A percentile compares a stretch with the other conserved stretches of the same genome.
Conservation (phyloP, 1,140 invertebrate species). For the Himalopsyche phryganea region DNA sequence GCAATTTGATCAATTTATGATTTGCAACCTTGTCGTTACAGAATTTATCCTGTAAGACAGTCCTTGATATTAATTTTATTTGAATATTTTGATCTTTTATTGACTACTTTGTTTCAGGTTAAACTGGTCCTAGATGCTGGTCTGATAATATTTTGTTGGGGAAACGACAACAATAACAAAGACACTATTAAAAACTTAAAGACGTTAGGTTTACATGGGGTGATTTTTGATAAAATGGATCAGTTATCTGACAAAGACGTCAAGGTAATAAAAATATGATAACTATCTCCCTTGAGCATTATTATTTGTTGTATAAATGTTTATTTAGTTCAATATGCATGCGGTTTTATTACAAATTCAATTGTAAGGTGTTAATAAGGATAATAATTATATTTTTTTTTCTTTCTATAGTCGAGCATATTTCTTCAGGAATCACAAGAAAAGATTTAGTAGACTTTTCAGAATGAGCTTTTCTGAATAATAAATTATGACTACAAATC, state of each 20-base stretch:
- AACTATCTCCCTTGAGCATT: no score
- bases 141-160: slow-evolving; percentile 92
- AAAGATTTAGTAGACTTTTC: background rate
- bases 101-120: slow-evolving; percentile 59
- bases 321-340: no score
- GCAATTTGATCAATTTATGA: no score
- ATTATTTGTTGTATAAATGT: no score
- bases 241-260: slow-evolving; percentile 74
- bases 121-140: slow-evolving; percentile 71
- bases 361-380: no score
- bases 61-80: no score
- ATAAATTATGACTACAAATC: no score
- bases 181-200: slow-evolving; percentile 84
- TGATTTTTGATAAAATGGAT: slow-evolving; percentile 92
- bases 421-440: slow-evolving; percentile 67
- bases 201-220: slow-evolving; percentile 81
- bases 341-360: no score
- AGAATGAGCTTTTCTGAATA: background rate
- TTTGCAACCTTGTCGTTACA: no score
- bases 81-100: no score
- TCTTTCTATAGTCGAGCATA: slow-evolving; percentile 64
- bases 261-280: slow-evolving; percentile 61
- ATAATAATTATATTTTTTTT: slow-evolving; percentile 5
- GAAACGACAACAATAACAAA: slow-evolving; percentile 89
- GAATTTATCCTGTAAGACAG: no score